Percentiles rank a stretch among this genome's conserved stretches.
phyloP scores from a whole-genome alignment of 37 sponge, comb jelly and placozoan species.

The Oopsacas minuta region DNA sequence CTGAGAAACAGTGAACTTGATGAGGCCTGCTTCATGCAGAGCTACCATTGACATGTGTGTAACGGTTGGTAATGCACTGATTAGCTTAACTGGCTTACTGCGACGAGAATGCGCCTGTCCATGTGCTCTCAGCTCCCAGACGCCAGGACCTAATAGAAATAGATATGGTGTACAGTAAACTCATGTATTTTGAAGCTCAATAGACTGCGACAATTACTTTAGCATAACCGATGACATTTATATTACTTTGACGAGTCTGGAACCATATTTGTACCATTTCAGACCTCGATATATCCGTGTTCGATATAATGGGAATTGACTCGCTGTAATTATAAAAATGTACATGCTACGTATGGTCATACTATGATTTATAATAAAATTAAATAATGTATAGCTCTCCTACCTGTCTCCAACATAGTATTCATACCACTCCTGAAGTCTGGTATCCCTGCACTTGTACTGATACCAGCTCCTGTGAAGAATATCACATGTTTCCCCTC shows the following conservation, averaged over 20 bases:
- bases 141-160: conserved; percentile 42
- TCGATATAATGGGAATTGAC: background rate
- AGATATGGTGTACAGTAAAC: too few species aligned
- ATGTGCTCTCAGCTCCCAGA: conserved; percentile 65
- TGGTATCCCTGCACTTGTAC: conserved; percentile 76
- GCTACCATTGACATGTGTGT: conserved; percentile 73
- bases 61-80: conserved; percentile 52
- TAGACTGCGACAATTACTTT: too few species aligned
- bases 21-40: conserved; percentile 49
- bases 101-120: background rate
- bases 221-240: background rate
- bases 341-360: too few species aligned
- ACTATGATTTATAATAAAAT: too few species aligned
- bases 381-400: too few species aligned
- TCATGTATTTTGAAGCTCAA: too few species aligned
- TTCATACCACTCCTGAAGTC: conserved; percentile 83
- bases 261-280: background rate
- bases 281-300: background rate
- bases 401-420: conserved; percentile 65
- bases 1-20: conserved; percentile 64
- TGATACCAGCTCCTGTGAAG: conserved; percentile 82
- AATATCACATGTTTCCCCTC: conserved; percentile 41
- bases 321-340: too few species aligned
- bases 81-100: background rate
- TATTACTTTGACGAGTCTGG: background rate